A percentile compares a stretch with the other conserved stretches of the same genome.
Evolutionary conservation across 1,140 invertebrate genomes (phyloP).

Genomic region (Papilio polytes): DNA sequence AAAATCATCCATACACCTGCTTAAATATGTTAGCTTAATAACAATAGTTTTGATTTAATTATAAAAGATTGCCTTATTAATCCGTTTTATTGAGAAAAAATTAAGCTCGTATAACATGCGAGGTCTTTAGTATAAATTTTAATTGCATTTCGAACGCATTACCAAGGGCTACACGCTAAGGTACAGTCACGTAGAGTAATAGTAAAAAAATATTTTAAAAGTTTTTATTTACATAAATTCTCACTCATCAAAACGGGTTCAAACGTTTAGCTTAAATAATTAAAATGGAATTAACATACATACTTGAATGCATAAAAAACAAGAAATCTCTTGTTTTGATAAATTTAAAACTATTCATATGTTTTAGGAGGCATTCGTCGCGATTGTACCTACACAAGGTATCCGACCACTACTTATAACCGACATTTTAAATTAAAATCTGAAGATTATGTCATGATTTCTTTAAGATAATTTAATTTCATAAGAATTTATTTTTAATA

Average conservation of each 20-base stretch:
- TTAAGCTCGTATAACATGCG: conserved; percentile 1
- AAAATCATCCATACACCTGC: background rate
- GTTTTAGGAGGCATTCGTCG: too few relatives aligned
- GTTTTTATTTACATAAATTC: too few relatives aligned
- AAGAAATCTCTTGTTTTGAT: too few relatives aligned
- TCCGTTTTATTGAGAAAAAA: background rate
- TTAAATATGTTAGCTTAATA: background rate
- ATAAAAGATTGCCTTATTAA: background rate
- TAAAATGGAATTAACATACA: too few relatives aligned
- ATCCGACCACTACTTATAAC: too few relatives aligned
- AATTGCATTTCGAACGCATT: conserved; percentile 6
- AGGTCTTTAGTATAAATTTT: background rate
- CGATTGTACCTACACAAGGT: too few relatives aligned
- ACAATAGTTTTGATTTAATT: background rate
- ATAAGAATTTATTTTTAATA: background rate
- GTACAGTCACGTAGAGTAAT: background rate
- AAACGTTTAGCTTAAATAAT: too few relatives aligned
- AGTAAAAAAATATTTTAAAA: background rate
- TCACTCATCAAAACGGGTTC: too few relatives aligned
- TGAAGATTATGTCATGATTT: background rate
- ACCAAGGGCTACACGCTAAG: background rate
- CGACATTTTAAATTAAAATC: background rate
- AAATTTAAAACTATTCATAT: too few relatives aligned
- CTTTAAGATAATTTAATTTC: background rate
- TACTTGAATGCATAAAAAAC: too few relatives aligned